Evolutionary conservation across 92 coral and sea anemone genomes (phyloP), one percentile per base, ranked within the genome.

Genomic region (Parazoanthus swiftii): DNA sequence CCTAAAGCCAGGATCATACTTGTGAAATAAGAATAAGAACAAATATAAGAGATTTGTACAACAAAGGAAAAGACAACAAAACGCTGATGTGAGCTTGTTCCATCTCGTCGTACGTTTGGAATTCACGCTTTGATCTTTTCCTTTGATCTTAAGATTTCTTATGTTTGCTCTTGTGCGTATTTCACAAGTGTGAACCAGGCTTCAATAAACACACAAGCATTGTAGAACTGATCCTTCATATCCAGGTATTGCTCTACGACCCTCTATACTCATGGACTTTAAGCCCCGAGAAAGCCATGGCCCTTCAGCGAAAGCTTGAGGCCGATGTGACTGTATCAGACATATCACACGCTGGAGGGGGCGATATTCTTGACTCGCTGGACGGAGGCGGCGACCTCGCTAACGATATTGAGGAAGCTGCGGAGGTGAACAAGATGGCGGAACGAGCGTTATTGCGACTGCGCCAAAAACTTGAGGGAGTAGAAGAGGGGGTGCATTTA

Each of bases 201-300:
- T 0, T 54, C 11, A 54, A 7, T 48, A 70, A 70, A 10, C 74
- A 70, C 36, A n/a, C 20, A 70, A 70, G 37, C 8, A 63, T 63
- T 63, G 25, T 33, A 50, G 6, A 26, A 51, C 25, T 29, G 16
- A 15, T 39, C 70, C 20, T 48, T 38, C 13, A 26, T 38, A 65
- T 39, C 16, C 77, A 97, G 99, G 98, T 97, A 10, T 87, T 97
- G 33, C 93, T 97, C 5, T 95, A 94, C 88, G 99, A 97, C 85
- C 99, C 98, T n/a, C 93, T 97, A 36, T 94, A 94, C 80, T 94
- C 96, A 23, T 97, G 99, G 98, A 94, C 99, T 23, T 83, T 97
- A 54, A 95, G 97, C 76, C 96, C 98, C 8, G 94, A 95, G 86
- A 95, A 95, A 87, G 92, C 94, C 20, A 91, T 92, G 91, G 94